phyloP scores from a whole-genome alignment of 2,797 vertebrate species.

The Acropternis orthonyx region DNA sequence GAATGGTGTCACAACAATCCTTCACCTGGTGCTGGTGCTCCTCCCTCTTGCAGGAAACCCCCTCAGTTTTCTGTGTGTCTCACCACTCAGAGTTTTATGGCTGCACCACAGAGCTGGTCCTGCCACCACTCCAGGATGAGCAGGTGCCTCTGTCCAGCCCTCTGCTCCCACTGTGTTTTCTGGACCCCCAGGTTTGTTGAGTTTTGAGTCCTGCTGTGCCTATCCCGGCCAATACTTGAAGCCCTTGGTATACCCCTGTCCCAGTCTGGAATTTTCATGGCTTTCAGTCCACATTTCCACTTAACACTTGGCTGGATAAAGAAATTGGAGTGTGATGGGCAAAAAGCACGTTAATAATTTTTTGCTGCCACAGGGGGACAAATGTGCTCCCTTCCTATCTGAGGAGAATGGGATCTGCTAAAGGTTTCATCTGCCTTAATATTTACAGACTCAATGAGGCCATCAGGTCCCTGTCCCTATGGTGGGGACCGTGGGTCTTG shows the following conservation, averaged over 20 bases:
- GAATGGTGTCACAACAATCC: neutral
- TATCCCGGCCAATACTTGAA: too few species aligned
- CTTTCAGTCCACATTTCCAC: neutral
- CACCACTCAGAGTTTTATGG: accelerated
- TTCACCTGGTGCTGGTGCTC: neutral
- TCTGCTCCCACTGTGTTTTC: neutral
- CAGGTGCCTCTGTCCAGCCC: accelerated
- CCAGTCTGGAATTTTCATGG: neutral
- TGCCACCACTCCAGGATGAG: neutral
- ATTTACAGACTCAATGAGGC: neutral
- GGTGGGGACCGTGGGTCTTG: neutral
- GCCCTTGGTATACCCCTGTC: neutral
- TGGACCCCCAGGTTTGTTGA: neutral
- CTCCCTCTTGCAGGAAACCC: neutral
- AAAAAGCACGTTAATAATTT: neutral
- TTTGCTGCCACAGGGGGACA: neutral
- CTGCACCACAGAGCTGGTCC: neutral
- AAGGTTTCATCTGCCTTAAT: neutral
- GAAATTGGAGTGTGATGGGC: neutral
- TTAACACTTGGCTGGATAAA: neutral
- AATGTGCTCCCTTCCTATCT: neutral
- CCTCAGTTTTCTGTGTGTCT: neutral
- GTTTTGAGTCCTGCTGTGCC: neutral
- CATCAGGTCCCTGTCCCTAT: neutral
- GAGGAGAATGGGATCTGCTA: neutral